Evolutionary conservation across 2,888 invertebrate species (phyloP).

Genomic region (Bruchidius siliquastri): DNA sequence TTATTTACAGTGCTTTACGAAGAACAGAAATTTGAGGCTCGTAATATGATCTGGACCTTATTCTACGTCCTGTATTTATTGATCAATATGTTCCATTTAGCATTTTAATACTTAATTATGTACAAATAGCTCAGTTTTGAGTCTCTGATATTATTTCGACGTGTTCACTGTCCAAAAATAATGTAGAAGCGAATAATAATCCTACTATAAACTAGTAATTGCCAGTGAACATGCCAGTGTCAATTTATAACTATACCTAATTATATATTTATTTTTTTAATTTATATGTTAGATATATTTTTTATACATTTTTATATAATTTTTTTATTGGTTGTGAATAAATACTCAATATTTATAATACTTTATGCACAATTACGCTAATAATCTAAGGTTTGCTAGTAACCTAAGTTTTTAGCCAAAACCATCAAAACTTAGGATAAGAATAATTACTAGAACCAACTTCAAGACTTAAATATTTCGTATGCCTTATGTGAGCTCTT

Average conservation of each 20-base stretch:
- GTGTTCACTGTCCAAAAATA: neutral
- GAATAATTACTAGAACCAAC: neutral
- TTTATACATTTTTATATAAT: neutral
- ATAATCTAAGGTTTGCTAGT: neutral
- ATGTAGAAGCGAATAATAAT: neutral
- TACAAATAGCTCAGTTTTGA: neutral
- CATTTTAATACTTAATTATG: neutral
- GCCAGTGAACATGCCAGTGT: neutral
- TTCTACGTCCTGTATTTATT: neutral
- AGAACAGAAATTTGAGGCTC: too few species aligned
- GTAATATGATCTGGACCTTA: neutral
- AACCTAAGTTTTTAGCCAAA: neutral
- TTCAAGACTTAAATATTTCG: neutral
- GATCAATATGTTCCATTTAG: neutral
- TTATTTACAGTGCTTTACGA: too few species aligned
- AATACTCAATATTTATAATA: conserved; percentile 1
- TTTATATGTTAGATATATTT: neutral
- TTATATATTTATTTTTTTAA: neutral
- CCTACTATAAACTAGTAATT: neutral
- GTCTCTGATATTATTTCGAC: neutral
- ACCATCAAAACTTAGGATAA: neutral
- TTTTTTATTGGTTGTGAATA: conserved; percentile 1
- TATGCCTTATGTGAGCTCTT: neutral
- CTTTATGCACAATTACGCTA: neutral
- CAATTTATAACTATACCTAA: neutral